Evolutionary conservation across 2,888 invertebrate genomes (phyloP), one percentile per base, ranked within the genome.

Genomic region (Tethea ocularis): DNA sequence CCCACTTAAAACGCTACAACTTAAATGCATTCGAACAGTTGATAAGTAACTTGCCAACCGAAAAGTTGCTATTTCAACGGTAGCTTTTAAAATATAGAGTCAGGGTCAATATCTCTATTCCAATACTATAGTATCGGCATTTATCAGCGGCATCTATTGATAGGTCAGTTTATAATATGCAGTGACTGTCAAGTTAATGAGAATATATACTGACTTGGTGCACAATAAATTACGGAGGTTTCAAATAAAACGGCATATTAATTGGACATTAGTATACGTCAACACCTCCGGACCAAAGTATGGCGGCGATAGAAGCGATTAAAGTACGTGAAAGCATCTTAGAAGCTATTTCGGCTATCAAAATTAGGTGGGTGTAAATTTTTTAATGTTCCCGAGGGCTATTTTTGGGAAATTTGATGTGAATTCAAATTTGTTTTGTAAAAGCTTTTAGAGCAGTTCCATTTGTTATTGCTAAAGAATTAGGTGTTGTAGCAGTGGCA

Each of bases 121-220:
- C 78, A 84, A 82, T 85, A 83, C 81, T 76, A 77, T 79, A 57
- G 67, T 80, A 84, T 84, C 81, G 74, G 75, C 78, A 84, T 87
- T 87, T 89, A 91, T 91, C 90, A 82, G 76, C 74, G 75, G 79
- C 72, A 88, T 90, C 89, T 88, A 89, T 89, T 85, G 87, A 87
- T 85, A 82, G 82, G 80, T 79, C 84, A 83, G 84, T 82, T 85
- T 83, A 84, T 87, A 88, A 91, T 88, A 86, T 88, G 81, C 86
- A 77, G 81, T 82, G 84, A 87, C 81, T 89, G 91, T 92, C 91
- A 85, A 85, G 82, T 87, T 91, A 92, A 91, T 92, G 90, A 91
- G 90, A 89, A 92, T 90, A 88, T 91, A 91, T 88, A 80, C 82
- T 76, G 69, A 73, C 74, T 82, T 80, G 81, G 83, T 86, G 84